A percentile compares a stretch with the other conserved stretches of the same genome.
These are phyloP conservation scores for Microcebus jonahi DNA, from an alignment of 2,113 vertebrate species.

Conservation along the genomic window DNA sequence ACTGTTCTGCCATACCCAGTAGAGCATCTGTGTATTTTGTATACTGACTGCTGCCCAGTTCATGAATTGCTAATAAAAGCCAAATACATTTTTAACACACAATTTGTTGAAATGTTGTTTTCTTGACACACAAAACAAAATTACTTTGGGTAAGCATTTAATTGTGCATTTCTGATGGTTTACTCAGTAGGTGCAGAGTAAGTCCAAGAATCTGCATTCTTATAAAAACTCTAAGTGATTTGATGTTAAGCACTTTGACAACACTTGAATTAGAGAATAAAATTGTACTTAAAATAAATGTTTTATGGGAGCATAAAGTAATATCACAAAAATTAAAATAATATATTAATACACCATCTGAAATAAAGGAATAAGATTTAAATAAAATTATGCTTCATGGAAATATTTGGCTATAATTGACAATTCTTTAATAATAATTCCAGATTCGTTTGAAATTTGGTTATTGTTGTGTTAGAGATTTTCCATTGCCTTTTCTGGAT, in stretches of 20 bases:
- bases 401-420: constrained; percentile 12
- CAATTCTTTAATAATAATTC: constrained; percentile 34
- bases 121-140: not conserved
- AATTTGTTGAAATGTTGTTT: not conserved
- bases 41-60: not conserved
- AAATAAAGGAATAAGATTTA: constrained; percentile 40
- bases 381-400: constrained; percentile 32
- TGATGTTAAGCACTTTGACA: not conserved
- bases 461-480: not conserved
- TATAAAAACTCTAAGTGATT: not conserved
- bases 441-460: not conserved
- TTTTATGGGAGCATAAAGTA: not conserved
- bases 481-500: not conserved
- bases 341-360: not conserved
- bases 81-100: not conserved
- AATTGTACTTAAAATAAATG: not conserved
- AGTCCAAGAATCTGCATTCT: not conserved
- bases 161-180: not conserved
- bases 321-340: not conserved
- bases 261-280: not conserved
- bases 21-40: not conserved
- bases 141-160: not conserved
- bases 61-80: not conserved
- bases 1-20: not conserved
- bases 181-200: not conserved